Percentiles rank a stretch among this genome's conserved stretches.
Conservation (phyloP, 2,888 invertebrate genomes). For the Agrotis puta region DNA sequence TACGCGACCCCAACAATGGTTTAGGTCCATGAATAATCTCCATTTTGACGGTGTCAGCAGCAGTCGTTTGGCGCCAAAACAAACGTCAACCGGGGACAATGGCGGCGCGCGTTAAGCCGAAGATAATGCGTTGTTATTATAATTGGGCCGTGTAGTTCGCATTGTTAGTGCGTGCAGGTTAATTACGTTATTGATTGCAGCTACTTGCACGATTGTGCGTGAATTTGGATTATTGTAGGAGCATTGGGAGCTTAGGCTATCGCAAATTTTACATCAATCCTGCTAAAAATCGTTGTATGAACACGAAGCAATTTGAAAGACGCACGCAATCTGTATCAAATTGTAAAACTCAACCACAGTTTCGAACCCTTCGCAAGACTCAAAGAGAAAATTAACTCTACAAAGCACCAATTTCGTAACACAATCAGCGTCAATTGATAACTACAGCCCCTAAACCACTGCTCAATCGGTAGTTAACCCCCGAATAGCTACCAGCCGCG, state of each 20-base stretch:
- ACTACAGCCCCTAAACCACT: slow-evolving; percentile 44
- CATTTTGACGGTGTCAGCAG: slow-evolving; percentile 70
- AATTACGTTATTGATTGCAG: slow-evolving; percentile 62
- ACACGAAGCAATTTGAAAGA: too few relatives aligned
- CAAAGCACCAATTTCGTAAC: slow-evolving; percentile 36
- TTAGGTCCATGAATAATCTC: slow-evolving; percentile 71
- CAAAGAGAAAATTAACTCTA: slow-evolving; percentile 36
- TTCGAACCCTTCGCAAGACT: slow-evolving; percentile 2
- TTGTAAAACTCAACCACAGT: neutral
- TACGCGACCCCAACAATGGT: slow-evolving; percentile 62
- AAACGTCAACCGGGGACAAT: slow-evolving; percentile 68
- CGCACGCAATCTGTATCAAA: neutral
- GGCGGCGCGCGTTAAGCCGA: slow-evolving; percentile 66
- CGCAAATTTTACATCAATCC: too few relatives aligned
- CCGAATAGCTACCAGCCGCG: slow-evolving; percentile 57
- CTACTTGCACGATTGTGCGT: slow-evolving; percentile 37
- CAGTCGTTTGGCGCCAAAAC: slow-evolving; percentile 70
- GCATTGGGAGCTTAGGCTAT: too few relatives aligned
- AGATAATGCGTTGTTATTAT: slow-evolving; percentile 69
- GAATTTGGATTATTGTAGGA: slow-evolving; percentile 14
- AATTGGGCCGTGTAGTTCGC: slow-evolving; percentile 63
- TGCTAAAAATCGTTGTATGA: too few relatives aligned
- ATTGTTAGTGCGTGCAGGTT: slow-evolving; percentile 65
- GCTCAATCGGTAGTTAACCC: slow-evolving; percentile 40
- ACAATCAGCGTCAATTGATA: slow-evolving; percentile 48